phyloP scores from a whole-genome alignment of 2,797 vertebrate species.

The Syngnathus rostellatus region DNA sequence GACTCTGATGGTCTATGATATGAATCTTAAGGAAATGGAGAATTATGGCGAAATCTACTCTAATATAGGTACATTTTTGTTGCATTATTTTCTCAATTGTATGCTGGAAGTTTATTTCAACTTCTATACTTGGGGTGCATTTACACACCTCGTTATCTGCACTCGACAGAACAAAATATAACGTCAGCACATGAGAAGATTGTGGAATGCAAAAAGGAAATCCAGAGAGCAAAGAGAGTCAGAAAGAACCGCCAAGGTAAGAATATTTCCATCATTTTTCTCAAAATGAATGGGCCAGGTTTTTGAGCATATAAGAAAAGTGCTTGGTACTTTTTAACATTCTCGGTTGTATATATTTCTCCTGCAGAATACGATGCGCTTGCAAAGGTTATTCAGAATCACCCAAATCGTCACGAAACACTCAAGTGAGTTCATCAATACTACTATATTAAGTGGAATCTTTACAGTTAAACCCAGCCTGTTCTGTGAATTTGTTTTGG shows the following conservation, averaged over 20 bases:
- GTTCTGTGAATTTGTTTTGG: background rate
- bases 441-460: background rate
- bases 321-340: background rate
- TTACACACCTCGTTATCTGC: background rate
- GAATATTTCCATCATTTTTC: constrained; percentile 3
- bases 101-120: background rate
- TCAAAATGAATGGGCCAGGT: background rate
- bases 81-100: background rate
- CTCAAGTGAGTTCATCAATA: constrained; percentile 77
- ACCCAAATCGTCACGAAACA: constrained; percentile 94
- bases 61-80: constrained; percentile 77
- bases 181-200: constrained; percentile 95
- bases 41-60: constrained; percentile 95
- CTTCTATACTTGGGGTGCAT: no score
- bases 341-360: background rate
- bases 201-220: constrained; percentile 96
- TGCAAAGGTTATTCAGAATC: constrained; percentile 95
- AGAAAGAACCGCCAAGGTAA: constrained; percentile 96
- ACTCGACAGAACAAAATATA: constrained; percentile 81
- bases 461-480: background rate
- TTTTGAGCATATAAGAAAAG: background rate
- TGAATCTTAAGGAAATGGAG: constrained; percentile 98
- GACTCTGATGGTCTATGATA: constrained; percentile 92
- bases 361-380: constrained; percentile 89
- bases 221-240: constrained; percentile 93